Evolutionary conservation across 2,888 invertebrate genomes (phyloP).

Genomic region (Azorinus chamasolen): DNA sequence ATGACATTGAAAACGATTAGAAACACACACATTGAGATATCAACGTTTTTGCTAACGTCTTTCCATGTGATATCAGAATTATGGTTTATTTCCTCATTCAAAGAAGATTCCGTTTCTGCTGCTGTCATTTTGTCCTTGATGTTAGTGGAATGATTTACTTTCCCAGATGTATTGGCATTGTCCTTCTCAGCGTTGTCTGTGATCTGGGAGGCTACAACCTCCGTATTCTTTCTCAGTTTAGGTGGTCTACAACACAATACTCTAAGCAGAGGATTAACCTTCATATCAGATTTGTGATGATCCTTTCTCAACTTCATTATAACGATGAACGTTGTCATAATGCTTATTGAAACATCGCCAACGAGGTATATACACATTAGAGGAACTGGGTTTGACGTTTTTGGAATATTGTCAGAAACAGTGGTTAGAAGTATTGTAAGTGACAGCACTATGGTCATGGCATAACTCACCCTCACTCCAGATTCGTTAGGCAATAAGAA

Average conservation of each 20-base stretch:
- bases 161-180: too few relatives aligned
- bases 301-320: slow-evolving; percentile 10
- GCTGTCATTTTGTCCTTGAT: background rate
- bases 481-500: slow-evolving; percentile 20
- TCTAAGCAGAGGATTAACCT: background rate
- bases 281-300: background rate
- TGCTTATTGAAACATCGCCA: background rate
- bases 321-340: background rate
- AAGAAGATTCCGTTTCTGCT: background rate
- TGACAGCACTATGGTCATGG: slow-evolving; percentile 20
- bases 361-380: slow-evolving; percentile 1
- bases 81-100: background rate
- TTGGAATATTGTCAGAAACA: too few relatives aligned
- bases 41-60: slow-evolving; percentile 19
- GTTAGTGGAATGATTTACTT: too few relatives aligned
- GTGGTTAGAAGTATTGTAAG: slow-evolving; percentile 18
- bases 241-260: background rate
- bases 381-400: slow-evolving; percentile 15
- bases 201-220: background rate
- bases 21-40: slow-evolving; percentile 14
- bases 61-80: slow-evolving; percentile 7
- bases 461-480: slow-evolving; percentile 24
- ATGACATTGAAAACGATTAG: too few relatives aligned
- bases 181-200: background rate
- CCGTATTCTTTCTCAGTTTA: background rate